These are phyloP conservation scores for Anser cygnoides DNA, from an alignment of 2,113 vertebrate species.

Conservation along the genomic window DNA sequence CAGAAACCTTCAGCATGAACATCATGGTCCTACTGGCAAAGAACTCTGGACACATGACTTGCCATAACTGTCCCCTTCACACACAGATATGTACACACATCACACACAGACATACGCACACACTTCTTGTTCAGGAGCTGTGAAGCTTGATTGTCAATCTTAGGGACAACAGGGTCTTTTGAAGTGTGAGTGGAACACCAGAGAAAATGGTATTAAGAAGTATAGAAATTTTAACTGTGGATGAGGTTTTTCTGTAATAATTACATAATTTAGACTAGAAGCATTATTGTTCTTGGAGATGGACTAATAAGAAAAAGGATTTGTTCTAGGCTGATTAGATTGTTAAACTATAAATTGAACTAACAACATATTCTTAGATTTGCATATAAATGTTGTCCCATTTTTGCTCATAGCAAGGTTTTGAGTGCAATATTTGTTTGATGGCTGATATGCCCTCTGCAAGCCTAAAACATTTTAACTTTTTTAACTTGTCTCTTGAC, in stretches of 20 bases:
- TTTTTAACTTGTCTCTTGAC: neutral
- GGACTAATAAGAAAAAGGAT: neutral
- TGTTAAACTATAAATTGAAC: neutral
- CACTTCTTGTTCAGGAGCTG: neutral
- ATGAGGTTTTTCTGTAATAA: neutral
- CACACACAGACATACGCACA: fast-evolving
- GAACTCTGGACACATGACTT: neutral
- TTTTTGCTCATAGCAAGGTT: neutral
- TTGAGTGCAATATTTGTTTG: neutral
- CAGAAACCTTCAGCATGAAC: neutral
- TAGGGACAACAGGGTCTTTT: neutral
- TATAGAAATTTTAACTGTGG: neutral
- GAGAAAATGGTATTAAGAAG: neutral
- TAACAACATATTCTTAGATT: neutral
- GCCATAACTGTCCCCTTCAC: neutral
- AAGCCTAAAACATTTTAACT: neutral
- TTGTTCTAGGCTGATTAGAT: neutral
- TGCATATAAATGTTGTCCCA: fast-evolving
- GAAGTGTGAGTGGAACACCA: neutral
- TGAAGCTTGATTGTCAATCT: neutral
- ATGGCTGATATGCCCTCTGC: neutral
- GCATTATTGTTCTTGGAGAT: neutral
- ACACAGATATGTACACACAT: fast-evolving
- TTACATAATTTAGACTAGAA: neutral
- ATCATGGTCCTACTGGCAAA: neutral